phyloP scores from a whole-genome alignment of 1,140 invertebrate species.

The Pseudomyrmex sp. region DNA sequence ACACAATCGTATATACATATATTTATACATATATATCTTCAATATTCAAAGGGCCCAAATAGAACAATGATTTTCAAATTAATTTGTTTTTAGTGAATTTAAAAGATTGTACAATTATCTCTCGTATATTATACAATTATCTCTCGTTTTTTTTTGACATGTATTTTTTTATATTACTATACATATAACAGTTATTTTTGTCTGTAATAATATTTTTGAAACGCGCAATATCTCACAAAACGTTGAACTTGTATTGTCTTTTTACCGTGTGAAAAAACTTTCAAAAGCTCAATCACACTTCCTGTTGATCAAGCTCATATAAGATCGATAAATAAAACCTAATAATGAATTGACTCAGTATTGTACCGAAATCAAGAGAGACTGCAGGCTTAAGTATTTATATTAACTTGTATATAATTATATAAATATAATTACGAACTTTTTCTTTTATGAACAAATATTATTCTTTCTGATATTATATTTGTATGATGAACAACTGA shows the following conservation, averaged over 20 bases:
- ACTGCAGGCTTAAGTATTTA: slow-evolving; percentile 78
- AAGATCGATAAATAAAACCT: slow-evolving; percentile 58
- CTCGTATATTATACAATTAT: not conserved
- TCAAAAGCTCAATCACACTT: not conserved
- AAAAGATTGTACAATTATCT: too few relatives aligned
- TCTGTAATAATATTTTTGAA: too few relatives aligned
- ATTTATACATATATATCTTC: too few relatives aligned
- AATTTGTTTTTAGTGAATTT: too few relatives aligned
- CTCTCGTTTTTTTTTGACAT: not conserved
- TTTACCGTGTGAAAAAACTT: not conserved
- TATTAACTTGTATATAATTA: slow-evolving; percentile 74
- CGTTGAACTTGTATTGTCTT: slow-evolving; percentile 23
- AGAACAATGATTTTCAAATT: too few relatives aligned
- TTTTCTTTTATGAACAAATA: slow-evolving; percentile 49
- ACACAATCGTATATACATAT: too few relatives aligned
- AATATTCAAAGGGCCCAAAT: too few relatives aligned
- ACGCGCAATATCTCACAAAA: too few relatives aligned
- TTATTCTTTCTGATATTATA: slow-evolving; percentile 66
- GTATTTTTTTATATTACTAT: not conserved
- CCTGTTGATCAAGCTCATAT: slow-evolving; percentile 37
- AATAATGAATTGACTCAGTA: slow-evolving; percentile 72
- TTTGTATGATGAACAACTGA: slow-evolving; percentile 59
- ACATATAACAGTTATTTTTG: not conserved
- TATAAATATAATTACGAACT: slow-evolving; percentile 70
- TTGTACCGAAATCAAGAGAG: slow-evolving; percentile 78